Evolutionary conservation across 2,888 invertebrate species (phyloP).

Genomic region (Erebia palarica): DNA sequence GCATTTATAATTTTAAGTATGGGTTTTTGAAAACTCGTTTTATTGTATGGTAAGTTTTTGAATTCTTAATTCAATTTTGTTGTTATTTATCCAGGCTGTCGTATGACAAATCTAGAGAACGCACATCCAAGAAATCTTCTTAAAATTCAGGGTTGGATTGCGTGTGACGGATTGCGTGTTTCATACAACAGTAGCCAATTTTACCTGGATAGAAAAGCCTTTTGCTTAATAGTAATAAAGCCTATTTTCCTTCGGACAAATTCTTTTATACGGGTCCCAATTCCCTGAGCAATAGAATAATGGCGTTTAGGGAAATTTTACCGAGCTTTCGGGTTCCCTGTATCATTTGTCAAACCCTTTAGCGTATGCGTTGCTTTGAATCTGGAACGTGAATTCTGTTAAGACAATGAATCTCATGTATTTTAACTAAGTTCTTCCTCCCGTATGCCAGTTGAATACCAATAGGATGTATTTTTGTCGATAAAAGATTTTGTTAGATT

Average conservation of each 20-base stretch:
- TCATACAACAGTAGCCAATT: neutral
- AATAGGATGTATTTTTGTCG: neutral
- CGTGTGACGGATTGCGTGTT: constrained; percentile 23
- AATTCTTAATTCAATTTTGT: no score
- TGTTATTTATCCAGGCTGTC: no score
- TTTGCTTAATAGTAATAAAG: neutral
- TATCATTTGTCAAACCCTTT: constrained; percentile 26
- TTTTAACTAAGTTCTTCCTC: constrained; percentile 10
- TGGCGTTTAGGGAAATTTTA: constrained; percentile 34
- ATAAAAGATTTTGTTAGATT: neutral
- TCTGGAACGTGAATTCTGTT: constrained; percentile 12
- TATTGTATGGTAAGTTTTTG: no score
- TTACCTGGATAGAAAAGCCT: neutral
- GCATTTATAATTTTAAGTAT: no score
- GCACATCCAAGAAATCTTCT: constrained; percentile 23
- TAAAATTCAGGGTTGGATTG: constrained; percentile 39
- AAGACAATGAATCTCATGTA: constrained; percentile 21
- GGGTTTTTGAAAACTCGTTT: no score
- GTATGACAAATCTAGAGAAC: constrained; percentile 23
- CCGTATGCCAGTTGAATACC: neutral
- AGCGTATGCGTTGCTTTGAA: constrained; percentile 11
- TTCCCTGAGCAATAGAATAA: constrained; percentile 29
- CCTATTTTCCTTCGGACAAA: neutral
- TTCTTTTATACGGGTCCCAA: constrained; percentile 13
- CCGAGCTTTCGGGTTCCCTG: constrained; percentile 14